These are phyloP conservation scores for Xestia sexstrigata DNA, from an alignment of 2,888 invertebrate species.

Conservation along the genomic window DNA sequence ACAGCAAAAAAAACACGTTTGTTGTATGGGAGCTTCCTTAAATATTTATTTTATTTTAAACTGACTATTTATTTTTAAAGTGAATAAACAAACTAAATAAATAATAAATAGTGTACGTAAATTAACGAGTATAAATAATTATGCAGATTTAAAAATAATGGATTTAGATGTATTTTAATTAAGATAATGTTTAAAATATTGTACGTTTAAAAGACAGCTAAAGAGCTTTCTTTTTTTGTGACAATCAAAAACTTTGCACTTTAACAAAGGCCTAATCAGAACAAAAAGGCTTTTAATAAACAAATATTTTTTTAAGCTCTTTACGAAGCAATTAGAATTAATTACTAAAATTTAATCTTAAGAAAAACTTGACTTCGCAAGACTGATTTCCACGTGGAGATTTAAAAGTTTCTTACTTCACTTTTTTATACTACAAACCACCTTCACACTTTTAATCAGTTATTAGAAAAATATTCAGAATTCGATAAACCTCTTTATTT, in stretches of 20 bases:
- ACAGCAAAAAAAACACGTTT: too few relatives aligned
- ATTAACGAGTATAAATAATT: too few relatives aligned
- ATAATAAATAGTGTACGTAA: too few relatives aligned
- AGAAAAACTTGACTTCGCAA: background rate
- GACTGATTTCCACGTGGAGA: background rate
- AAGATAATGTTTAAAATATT: background rate
- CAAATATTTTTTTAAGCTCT: background rate
- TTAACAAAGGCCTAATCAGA: background rate
- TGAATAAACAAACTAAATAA: too few relatives aligned
- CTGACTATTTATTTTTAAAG: too few relatives aligned
- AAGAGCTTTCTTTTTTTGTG: background rate
- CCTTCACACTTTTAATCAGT: too few relatives aligned
- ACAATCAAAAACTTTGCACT: conserved; percentile 3
- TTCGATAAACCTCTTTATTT: too few relatives aligned
- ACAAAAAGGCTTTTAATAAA: conserved; percentile 1
- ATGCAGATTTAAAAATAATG: background rate
- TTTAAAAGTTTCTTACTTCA: background rate
- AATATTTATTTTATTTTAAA: too few relatives aligned
- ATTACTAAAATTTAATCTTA: background rate
- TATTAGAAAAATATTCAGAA: too few relatives aligned
- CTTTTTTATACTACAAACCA: too few relatives aligned
- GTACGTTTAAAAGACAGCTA: background rate
- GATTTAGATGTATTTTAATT: background rate
- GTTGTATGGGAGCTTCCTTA: too few relatives aligned
- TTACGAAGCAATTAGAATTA: conserved; percentile 2